Conservation (phyloP, 2,888 invertebrate genomes). For the Colletes collaris region DNA sequence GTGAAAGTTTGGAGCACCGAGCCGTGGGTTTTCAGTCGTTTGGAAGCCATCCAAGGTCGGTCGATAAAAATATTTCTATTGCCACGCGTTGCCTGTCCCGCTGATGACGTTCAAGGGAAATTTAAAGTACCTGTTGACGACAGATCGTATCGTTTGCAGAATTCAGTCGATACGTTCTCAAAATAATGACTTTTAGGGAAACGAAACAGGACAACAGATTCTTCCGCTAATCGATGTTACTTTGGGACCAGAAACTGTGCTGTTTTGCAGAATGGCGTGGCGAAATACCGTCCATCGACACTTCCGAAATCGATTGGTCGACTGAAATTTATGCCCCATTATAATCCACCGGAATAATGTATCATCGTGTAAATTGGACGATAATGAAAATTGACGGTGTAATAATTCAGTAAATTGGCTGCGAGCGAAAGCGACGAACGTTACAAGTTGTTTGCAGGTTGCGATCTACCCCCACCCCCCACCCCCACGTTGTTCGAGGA, state of each 20-base stretch:
- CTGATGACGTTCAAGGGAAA: too few species aligned
- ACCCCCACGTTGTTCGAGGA: background rate
- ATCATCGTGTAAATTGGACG: conserved; percentile 49
- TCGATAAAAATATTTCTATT: too few species aligned
- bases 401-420: conserved; percentile 51
- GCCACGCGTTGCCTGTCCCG: too few species aligned
- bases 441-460: conserved; percentile 37
- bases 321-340: conserved; percentile 45
- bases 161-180: too few species aligned
- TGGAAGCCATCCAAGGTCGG: too few species aligned
- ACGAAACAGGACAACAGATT: too few species aligned
- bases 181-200: too few species aligned
- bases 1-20: too few species aligned
- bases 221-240: too few species aligned
- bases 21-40: too few species aligned
- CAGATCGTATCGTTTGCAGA: too few species aligned
- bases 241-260: background rate
- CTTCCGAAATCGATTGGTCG: conserved; percentile 40
- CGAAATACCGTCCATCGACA: conserved; percentile 3
- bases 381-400: conserved; percentile 58
- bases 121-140: too few species aligned
- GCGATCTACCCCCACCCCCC: background rate
- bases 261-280: background rate
- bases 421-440: background rate
- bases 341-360: conserved; percentile 46